Percentiles rank a stretch among this genome's conserved stretches.
Conservation (phyloP, 2,113 vertebrate genomes). For the Apistogramma diplotaenia region DNA sequence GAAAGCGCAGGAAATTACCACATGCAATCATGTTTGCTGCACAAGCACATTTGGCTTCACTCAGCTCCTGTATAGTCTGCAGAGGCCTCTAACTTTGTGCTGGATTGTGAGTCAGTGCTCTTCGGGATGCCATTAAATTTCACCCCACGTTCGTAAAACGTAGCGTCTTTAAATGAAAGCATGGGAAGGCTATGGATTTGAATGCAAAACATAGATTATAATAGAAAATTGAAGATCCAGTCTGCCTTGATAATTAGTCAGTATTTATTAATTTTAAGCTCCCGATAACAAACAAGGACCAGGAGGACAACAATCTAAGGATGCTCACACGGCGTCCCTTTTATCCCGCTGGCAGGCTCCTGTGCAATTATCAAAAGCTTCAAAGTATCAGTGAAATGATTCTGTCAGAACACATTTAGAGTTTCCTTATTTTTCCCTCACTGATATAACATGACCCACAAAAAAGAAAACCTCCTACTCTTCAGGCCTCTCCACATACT, state of each 20-base stretch:
- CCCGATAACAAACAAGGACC: not conserved
- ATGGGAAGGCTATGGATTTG: not conserved
- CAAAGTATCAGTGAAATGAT: not conserved
- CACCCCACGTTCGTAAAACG: not conserved
- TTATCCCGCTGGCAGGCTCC: not conserved
- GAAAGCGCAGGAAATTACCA: conserved; percentile 72
- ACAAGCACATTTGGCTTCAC: conserved; percentile 57
- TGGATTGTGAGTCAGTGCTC: conserved; percentile 5
- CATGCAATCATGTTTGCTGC: conserved; percentile 66
- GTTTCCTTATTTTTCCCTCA: conserved; percentile 11
- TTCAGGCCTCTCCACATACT: conserved; percentile 28
- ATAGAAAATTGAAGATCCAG: not conserved
- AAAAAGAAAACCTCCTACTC: conserved; percentile 45
- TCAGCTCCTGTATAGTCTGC: conserved; percentile 51
- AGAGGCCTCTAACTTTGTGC: conserved; percentile 32
- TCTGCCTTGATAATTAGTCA: not conserved
- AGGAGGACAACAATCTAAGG: not conserved
- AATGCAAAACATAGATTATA: not conserved
- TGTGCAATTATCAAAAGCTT: conserved; percentile 12
- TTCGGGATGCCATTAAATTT: conserved; percentile 14
- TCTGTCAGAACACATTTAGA: conserved; percentile 24
- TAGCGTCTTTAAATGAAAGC: not conserved
- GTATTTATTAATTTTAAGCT: not conserved
- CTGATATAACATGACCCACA: conserved; percentile 28
- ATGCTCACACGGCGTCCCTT: not conserved